Conservation (phyloP, 2,797 vertebrate species). For the Hypotaenidia philippensis region DNA sequence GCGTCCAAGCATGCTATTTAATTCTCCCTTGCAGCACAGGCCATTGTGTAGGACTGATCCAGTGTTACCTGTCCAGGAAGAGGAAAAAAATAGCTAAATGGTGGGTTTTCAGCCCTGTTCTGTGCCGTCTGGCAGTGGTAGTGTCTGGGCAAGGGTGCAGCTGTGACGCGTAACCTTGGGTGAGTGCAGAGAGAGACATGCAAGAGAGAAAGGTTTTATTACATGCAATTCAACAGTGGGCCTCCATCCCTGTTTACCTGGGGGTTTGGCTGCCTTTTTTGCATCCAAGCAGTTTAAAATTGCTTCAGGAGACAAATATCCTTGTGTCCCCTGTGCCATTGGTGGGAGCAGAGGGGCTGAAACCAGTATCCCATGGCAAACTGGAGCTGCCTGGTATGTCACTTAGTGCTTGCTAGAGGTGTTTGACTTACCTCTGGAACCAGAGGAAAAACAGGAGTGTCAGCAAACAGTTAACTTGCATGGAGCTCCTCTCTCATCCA, state of each 20-base stretch:
- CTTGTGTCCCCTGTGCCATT: too few species aligned
- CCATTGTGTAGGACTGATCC: fast-evolving
- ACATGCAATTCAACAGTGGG: not conserved
- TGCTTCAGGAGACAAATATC: not conserved
- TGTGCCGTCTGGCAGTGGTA: fast-evolving
- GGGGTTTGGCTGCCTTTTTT: not conserved
- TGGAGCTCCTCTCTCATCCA: not conserved
- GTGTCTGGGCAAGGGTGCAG: fast-evolving
- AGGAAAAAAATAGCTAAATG: not conserved
- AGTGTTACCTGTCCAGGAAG: fast-evolving
- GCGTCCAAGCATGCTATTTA: not conserved
- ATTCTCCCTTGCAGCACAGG: fast-evolving
- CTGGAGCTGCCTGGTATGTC: not conserved
- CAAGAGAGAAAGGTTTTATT: not conserved
- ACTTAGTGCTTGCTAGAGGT: not conserved
- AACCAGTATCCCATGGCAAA: not conserved
- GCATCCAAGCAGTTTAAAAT: not conserved
- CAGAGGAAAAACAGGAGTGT: not conserved
- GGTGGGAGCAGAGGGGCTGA: not conserved
- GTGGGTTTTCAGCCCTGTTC: not conserved
- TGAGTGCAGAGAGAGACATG: not conserved
- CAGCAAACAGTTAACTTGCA: not conserved
- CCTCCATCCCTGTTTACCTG: not conserved
- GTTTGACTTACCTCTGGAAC: not conserved
- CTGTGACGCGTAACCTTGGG: fast-evolving